Base-by-base conservation (phyloP, 2,113 vertebrate genomes). In the Amia ocellicauda region DNA sequence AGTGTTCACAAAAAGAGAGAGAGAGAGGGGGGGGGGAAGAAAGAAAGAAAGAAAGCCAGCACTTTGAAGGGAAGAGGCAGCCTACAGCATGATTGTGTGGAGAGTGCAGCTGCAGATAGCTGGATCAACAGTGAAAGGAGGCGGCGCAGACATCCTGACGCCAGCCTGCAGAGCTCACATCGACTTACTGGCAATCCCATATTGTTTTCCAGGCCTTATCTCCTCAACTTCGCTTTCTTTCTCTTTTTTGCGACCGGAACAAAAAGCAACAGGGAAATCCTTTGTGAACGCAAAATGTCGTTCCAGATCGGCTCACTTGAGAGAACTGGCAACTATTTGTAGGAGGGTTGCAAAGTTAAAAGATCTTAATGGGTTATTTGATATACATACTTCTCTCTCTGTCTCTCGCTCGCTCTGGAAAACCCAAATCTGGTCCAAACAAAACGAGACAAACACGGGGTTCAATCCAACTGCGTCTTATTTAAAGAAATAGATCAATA, bases 111-210 rank as follows among this genome's bases (percentile, higher is more conserved):
- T 90, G 88, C 84, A 86, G 74, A 72, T 81, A 84, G 85, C 86
- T 83, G 80, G 77, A 85, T 85, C 85, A 87, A 83, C 83, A 82
- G 83, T 82, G 76, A 80, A 71, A 79, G 81, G 73, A 80, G 85
- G 89, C 74, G 84, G 88, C 66, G 74, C 91, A 93, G 91, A 94
- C 92, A 84, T 77, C 43, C 82, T 74, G 92, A 92, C 93, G 91
- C 93, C 93, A 91, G 84, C 85, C 85, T 79, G 82, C 77, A 78
- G 87, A 83, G 86, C 86, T 84, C 89, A 84, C 86, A 78, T 75
- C 87, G 83, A 79, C 85, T 71, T 75, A 83, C 80, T 78, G 89
- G 83, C 91, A 81, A 84, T 80, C 86, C 71, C 72, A 81, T 84
- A 84, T 88, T 89, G 89, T 90, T 90, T 89, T 87, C 80, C 72